Conservation (phyloP, 2,888 invertebrate genomes). For the Hedya salicella region DNA sequence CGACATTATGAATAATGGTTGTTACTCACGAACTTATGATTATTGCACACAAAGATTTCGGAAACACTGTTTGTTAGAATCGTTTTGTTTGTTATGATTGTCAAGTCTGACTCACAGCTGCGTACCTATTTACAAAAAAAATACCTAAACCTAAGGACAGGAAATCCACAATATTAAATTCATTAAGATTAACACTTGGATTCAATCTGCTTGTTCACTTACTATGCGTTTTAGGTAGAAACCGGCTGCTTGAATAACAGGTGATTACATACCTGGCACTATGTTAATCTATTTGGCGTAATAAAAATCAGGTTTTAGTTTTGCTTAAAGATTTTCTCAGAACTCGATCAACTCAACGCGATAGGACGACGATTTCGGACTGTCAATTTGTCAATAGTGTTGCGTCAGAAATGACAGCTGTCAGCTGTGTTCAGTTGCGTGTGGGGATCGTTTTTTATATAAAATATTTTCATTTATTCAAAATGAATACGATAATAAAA, state of each 20-base stretch:
- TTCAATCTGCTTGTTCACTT: neutral
- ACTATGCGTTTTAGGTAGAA: slow-evolving; percentile 31
- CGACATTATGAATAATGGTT: neutral
- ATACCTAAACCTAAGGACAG: slow-evolving; percentile 5
- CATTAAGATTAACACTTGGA: slow-evolving; percentile 3
- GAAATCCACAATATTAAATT: slow-evolving; percentile 28
- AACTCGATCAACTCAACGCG: slow-evolving; percentile 16
- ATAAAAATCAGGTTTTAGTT: slow-evolving; percentile 51
- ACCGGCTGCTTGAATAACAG: slow-evolving; percentile 55
- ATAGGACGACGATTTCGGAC: neutral
- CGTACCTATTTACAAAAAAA: slow-evolving; percentile 39
- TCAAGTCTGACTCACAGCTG: slow-evolving; percentile 34
- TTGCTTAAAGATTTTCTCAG: slow-evolving; percentile 45
- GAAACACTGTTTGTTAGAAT: neutral
- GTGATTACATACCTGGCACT: slow-evolving; percentile 45
- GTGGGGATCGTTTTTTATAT: neutral
- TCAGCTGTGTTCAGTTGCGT: slow-evolving; percentile 15
- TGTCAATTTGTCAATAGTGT: slow-evolving; percentile 7
- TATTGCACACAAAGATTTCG: neutral
- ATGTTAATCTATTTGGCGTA: slow-evolving; percentile 55
- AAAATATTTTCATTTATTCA: neutral
- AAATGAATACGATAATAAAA: too few relatives aligned
- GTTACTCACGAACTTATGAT: neutral
- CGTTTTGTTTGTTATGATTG: slow-evolving; percentile 34
- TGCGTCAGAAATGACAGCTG: slow-evolving; percentile 16